phyloP scores from a whole-genome alignment of 1,140 invertebrate species.

The Mamestra configurata region DNA sequence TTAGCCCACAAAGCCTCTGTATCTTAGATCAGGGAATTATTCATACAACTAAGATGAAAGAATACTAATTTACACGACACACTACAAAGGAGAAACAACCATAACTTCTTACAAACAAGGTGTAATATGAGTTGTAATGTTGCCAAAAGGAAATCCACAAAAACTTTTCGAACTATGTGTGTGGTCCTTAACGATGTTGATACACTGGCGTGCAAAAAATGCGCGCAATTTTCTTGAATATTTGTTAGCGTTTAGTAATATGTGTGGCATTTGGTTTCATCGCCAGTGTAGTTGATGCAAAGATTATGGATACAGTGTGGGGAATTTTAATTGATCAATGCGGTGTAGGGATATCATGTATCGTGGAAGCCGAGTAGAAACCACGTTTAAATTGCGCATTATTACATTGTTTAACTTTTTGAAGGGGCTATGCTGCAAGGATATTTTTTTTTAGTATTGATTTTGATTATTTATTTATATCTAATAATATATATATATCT shows the following conservation, averaged over 20 bases:
- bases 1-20: neutral
- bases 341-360: too few species aligned
- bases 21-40: conserved; percentile 33
- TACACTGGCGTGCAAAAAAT: conserved; percentile 35
- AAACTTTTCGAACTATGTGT: neutral
- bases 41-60: conserved; percentile 22
- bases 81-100: neutral
- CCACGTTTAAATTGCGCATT: too few species aligned
- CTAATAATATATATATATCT: too few species aligned
- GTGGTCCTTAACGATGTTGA: conserved; percentile 32
- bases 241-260: conserved; percentile 18
- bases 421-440: too few species aligned
- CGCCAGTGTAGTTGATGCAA: conserved; percentile 14
- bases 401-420: too few species aligned
- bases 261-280: conserved; percentile 1
- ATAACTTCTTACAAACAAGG: neutral
- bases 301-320: conserved; percentile 15
- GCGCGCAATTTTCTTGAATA: conserved; percentile 13
- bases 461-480: too few species aligned
- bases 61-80: conserved; percentile 13
- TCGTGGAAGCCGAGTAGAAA: too few species aligned
- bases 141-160: neutral
- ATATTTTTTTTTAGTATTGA: too few species aligned
- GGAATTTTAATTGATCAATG: neutral
- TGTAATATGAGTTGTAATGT: neutral